Evolutionary conservation across 1,140 invertebrate species (phyloP), one percentile per base, ranked within the genome.

Genomic region (Colletes latitarsis): DNA sequence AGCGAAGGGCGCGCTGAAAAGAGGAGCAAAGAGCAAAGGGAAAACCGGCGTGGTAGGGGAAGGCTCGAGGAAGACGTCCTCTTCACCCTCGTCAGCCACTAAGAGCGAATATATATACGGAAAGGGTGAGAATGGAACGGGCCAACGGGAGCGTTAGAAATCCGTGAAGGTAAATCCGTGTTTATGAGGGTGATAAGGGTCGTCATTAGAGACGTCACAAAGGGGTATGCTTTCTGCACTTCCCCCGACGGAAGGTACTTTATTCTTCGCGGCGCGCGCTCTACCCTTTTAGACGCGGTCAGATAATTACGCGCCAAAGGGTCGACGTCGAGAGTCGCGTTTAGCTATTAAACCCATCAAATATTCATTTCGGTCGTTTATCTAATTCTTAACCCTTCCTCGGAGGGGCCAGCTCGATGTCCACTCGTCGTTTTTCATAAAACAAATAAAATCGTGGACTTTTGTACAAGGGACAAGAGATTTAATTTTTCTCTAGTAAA

Each of bases 171-270:
- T 87, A 81, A 87, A 87, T 87, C 85, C 70, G 53, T 83, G 85
- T 86, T 86, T 87, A 87, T 67, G 84, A 87, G 84, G 77, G 81
- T 67, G 84, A 86, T 86, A 87, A 86, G 77, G 77, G 80, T 82
- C 77, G 82, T 86, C 85, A 83, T 87, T 83, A 86, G 85, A 75
- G 77, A 64, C 17, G 60, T 71, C 82, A 77, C 85, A 83, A 86
- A 86, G 84, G 66, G 60, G 69, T 55, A 74, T 78, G 71, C 57
- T 76, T 69, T 69, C 49, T 68, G 39, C 55, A 67, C 67, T 19
- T 82, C 57, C 30, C 30, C 58, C 30, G 81, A 76, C 52, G 81
- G 60, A 67, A 60, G 57, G 15, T 72, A 76, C 43, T 73, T 81
- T 68, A 72, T 60, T 64, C 19, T 55, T 55, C 49, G 15, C 17